Evolutionary conservation across 2,888 invertebrate genomes (phyloP).

Genomic region (Dexiosoma caninum): DNA sequence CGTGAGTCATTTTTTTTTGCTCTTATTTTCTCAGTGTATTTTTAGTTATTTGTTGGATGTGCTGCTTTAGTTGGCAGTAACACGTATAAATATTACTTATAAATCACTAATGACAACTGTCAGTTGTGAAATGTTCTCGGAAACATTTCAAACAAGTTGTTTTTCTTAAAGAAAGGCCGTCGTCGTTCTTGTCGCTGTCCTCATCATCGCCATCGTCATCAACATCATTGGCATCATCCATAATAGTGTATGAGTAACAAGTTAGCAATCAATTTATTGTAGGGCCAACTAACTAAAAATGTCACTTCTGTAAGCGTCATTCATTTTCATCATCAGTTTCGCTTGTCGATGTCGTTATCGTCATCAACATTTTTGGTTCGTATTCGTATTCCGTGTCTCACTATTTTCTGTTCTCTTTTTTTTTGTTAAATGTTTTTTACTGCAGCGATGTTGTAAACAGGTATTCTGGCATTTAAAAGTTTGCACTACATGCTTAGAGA

Average conservation of each 20-base stretch:
- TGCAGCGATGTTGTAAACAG: conserved; percentile 44
- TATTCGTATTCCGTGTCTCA: conserved; percentile 11
- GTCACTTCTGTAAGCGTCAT: conserved; percentile 51
- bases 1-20: neutral
- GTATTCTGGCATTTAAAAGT: conserved; percentile 57
- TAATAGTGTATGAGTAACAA: conserved; percentile 34
- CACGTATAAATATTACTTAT: conserved; percentile 67
- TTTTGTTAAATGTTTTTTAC: neutral
- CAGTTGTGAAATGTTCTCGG: conserved; percentile 64
- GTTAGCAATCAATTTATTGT: conserved; percentile 46
- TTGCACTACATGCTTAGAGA: conserved; percentile 60
- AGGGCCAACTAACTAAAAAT: conserved; percentile 52
- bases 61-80: conserved; percentile 50
- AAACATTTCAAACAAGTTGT: conserved; percentile 62
- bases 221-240: conserved; percentile 16
- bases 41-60: conserved; percentile 36
- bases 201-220: conserved; percentile 17
- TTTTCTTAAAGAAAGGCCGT: conserved; percentile 59
- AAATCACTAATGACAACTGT: conserved; percentile 66
- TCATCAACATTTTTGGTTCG: conserved; percentile 58
- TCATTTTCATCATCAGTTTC: conserved; percentile 62
- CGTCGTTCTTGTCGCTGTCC: neutral
- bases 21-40: conserved; percentile 25
- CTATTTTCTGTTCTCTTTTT: neutral
- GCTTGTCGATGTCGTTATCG: conserved; percentile 63